Conservation (phyloP, 2,113 vertebrate species). For the Sardina pilchardus region DNA sequence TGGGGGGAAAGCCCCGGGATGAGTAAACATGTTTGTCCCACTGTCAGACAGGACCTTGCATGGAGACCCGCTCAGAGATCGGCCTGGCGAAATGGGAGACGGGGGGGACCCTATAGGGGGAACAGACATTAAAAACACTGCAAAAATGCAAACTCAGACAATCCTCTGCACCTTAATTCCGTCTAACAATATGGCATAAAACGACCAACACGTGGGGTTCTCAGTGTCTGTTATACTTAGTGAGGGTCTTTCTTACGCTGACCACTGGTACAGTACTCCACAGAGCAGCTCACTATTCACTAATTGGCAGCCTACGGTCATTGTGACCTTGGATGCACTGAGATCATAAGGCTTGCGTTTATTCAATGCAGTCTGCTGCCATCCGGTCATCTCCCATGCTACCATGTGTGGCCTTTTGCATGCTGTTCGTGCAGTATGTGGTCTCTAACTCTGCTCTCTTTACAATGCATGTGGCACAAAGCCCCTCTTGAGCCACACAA, state of each 20-base stretch:
- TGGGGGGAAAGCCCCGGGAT: conserved; percentile 53
- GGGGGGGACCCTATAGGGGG: too few species aligned
- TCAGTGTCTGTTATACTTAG: neutral
- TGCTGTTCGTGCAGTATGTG: neutral
- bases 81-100: neutral
- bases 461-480: neutral
- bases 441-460: neutral
- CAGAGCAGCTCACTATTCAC: neutral
- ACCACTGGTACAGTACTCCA: neutral
- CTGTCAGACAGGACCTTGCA: neutral
- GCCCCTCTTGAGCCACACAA: neutral
- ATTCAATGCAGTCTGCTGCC: neutral
- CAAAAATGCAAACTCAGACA: neutral
- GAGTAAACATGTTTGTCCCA: conserved; percentile 55
- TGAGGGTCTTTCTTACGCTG: neutral
- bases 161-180: too few species aligned
- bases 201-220: neutral
- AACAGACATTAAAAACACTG: neutral
- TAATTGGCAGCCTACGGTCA: neutral
- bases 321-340: neutral
- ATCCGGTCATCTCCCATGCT: neutral
- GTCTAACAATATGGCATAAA: too few species aligned
- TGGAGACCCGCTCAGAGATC: neutral
- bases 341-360: neutral
- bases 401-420: neutral